Evolutionary conservation across 2,888 invertebrate species (phyloP).

Genomic region (Luperina nickerlii): DNA sequence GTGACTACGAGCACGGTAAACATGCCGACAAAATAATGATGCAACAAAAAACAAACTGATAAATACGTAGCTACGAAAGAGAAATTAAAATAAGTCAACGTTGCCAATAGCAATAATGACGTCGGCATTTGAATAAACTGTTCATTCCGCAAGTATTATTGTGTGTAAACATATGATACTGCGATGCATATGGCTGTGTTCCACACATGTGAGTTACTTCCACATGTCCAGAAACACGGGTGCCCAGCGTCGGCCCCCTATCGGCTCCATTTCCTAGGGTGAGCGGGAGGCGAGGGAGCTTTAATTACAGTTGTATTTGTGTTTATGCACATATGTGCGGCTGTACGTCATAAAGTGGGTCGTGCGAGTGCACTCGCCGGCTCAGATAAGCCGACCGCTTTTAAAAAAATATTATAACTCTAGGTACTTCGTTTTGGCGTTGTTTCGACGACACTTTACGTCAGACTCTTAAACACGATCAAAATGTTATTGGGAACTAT

Average conservation of each 20-base stretch:
- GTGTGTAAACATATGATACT: constrained; percentile 58
- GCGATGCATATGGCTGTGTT: constrained; percentile 41
- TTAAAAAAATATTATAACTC: constrained; percentile 74
- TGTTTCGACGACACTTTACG: constrained; percentile 46
- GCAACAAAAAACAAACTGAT: constrained; percentile 53
- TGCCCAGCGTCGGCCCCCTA: constrained; percentile 58
- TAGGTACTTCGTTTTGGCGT: constrained; percentile 68
- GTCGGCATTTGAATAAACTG: constrained; percentile 60
- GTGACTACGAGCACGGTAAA: constrained; percentile 40
- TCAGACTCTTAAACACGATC: constrained; percentile 42
- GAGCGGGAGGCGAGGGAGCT: constrained; percentile 69
- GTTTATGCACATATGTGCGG: constrained; percentile 74
- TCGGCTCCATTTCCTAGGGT: constrained; percentile 59
- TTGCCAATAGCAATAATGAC: constrained; percentile 57
- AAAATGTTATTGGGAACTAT: constrained; percentile 38
- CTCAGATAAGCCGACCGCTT: constrained; percentile 79
- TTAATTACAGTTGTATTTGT: constrained; percentile 76
- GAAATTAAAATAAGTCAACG: constrained; percentile 60
- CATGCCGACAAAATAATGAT: constrained; percentile 55
- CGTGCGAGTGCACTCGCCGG: constrained; percentile 74
- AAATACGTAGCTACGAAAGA: constrained; percentile 61
- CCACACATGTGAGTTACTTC: constrained; percentile 52
- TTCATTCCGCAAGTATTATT: constrained; percentile 63
- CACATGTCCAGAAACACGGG: constrained; percentile 59
- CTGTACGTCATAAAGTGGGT: constrained; percentile 79